phyloP scores from a whole-genome alignment of 2,888 invertebrate species.

The Lochmaea crataegi region DNA sequence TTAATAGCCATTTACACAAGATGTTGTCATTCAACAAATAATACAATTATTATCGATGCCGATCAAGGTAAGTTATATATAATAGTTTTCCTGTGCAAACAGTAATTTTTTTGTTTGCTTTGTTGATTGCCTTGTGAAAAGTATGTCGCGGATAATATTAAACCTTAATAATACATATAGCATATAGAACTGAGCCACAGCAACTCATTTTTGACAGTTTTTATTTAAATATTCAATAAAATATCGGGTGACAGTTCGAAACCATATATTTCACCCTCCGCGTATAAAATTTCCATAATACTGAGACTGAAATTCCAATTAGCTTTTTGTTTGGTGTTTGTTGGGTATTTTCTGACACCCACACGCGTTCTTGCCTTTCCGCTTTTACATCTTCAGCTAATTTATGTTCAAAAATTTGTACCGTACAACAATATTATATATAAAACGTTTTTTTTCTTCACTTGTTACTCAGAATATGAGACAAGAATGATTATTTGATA shows the following conservation, averaged over 20 bases:
- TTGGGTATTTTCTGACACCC: slow-evolving; percentile 8
- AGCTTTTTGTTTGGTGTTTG: slow-evolving; percentile 26
- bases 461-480: not conserved
- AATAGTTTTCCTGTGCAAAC: too few relatives aligned
- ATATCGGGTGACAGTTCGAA: slow-evolving; percentile 12
- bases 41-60: too few relatives aligned
- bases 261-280: slow-evolving; percentile 20
- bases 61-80: too few relatives aligned
- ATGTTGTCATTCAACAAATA: too few relatives aligned
- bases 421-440: not conserved
- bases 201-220: too few relatives aligned
- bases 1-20: too few relatives aligned
- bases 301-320: slow-evolving; percentile 25
- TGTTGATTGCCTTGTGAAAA: too few relatives aligned
- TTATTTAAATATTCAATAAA: not conserved
- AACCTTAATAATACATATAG: too few relatives aligned
- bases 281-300: slow-evolving; percentile 17
- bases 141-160: too few relatives aligned
- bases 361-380: slow-evolving; percentile 1
- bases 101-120: too few relatives aligned
- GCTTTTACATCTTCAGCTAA: slow-evolving; percentile 19
- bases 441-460: not conserved
- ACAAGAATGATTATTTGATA: not conserved
- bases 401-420: slow-evolving; percentile 20
- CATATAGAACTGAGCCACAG: too few relatives aligned